Evolutionary conservation across 2,113 vertebrate genomes (phyloP).

Genomic region (Callopanchax toddi): DNA sequence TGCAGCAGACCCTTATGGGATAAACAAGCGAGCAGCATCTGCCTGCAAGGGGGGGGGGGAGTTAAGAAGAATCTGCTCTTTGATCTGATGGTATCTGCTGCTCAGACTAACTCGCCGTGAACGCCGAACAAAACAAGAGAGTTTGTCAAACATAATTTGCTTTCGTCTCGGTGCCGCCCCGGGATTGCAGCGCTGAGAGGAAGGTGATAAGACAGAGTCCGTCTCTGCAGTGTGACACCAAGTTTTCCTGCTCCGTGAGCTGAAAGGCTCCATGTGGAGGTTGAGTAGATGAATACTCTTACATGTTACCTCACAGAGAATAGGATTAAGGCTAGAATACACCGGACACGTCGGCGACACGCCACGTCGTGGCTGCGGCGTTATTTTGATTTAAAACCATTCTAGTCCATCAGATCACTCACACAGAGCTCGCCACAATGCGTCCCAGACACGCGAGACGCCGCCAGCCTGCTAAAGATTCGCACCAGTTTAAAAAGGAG

Average conservation of each 20-base stretch:
- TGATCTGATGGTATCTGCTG: slow-evolving; percentile 70
- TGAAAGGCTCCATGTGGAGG: slow-evolving; percentile 3
- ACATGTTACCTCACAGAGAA: too few relatives aligned
- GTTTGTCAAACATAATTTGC: slow-evolving; percentile 74
- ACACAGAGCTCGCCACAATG: too few relatives aligned
- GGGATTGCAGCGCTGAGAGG: slow-evolving; percentile 27
- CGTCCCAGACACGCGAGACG: too few relatives aligned
- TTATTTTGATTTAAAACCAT: too few relatives aligned
- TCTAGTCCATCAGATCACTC: too few relatives aligned
- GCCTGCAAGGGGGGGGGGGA: slow-evolving; percentile 42
- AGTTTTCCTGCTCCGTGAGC: slow-evolving; percentile 20
- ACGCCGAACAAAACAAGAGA: slow-evolving; percentile 68
- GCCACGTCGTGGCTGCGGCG: too few relatives aligned
- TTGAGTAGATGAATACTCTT: too few relatives aligned
- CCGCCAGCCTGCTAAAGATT: too few relatives aligned
- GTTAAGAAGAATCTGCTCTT: slow-evolving; percentile 50
- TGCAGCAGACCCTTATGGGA: slow-evolving; percentile 64
- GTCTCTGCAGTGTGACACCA: slow-evolving; percentile 1
- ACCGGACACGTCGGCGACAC: too few relatives aligned
- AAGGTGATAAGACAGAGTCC: slow-evolving; percentile 32
- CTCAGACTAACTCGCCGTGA: slow-evolving; percentile 60
- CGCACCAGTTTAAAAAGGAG: too few relatives aligned
- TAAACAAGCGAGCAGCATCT: slow-evolving; percentile 69
- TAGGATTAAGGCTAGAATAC: too few relatives aligned
- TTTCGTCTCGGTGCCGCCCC: slow-evolving; percentile 64